These are phyloP conservation scores for Lasioglossum lativentre DNA, from an alignment of 2,888 invertebrate species.

Conservation along the genomic window DNA sequence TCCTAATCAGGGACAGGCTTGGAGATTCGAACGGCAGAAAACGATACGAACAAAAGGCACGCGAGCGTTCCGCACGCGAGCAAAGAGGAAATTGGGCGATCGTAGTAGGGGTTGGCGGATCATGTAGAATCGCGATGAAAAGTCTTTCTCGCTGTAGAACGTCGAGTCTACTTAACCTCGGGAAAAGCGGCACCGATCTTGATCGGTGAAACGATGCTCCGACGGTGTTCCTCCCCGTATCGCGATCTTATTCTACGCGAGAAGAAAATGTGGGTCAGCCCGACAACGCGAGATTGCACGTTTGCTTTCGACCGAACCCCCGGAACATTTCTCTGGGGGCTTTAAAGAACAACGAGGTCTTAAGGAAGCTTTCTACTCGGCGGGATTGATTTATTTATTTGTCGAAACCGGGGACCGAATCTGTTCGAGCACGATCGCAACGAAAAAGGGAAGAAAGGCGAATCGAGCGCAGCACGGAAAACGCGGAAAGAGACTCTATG, in stretches of 20 bases:
- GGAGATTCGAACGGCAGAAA: conserved; percentile 10
- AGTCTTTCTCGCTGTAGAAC: conserved; percentile 1
- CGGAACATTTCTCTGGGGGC: neutral
- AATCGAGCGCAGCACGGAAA: neutral
- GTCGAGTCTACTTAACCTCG: neutral
- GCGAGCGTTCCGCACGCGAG: conserved; percentile 44
- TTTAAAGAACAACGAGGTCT: conserved; percentile 2
- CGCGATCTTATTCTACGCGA: neutral
- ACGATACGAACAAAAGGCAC: conserved; percentile 26
- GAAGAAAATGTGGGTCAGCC: conserved; percentile 26
- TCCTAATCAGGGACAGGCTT: conserved; percentile 41
- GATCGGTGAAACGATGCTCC: conserved; percentile 34
- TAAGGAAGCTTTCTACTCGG: neutral
- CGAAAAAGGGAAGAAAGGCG: neutral
- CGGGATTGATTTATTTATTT: conserved; percentile 7
- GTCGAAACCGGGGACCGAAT: neutral
- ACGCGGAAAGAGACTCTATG: neutral
- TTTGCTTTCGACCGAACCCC: neutral
- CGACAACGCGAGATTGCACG: neutral
- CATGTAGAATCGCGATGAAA: conserved; percentile 54
- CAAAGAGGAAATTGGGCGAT: conserved; percentile 53
- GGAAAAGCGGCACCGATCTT: conserved; percentile 7
- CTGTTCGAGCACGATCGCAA: neutral
- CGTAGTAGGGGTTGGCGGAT: neutral
- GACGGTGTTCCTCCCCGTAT: conserved; percentile 8